Base-by-base conservation (phyloP, 2,113 vertebrate species). In the Hepsetus odoe region DNA sequence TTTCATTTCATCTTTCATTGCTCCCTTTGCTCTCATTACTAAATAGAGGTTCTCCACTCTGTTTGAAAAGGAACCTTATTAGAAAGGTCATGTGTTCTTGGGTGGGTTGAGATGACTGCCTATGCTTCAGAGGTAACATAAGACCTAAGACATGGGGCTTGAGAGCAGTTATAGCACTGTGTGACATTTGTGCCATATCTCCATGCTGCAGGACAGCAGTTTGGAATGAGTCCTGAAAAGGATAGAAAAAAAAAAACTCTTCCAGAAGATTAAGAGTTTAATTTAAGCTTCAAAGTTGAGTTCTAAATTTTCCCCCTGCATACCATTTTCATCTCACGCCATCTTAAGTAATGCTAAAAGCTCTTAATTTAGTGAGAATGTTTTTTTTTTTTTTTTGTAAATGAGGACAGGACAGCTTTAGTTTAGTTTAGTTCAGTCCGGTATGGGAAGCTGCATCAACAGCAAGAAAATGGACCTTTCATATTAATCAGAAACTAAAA, bases 251-350 rank as follows among this genome's bases (percentile, higher is more conserved):
- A 44, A 44, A 61, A 55, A 53, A 67, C 70, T 66, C 61, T 71
- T 79, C 32, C 61, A 67, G 49, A n/a, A 73, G 77, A 80, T 80
- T 73, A 73, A 51, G 26, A 40, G 70, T 80, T 80, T 80, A 67
- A 73, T 66, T 80, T 80, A 67, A 73, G 61, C 70, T n/a, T 33
- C 46, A 51, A 73, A 67, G 59, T 79, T 79, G 42, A 72, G 69
- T 73, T 67, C 70, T 74, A 67, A 66, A 73, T 80, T 80, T 67
- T 26, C 44, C 75, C 6, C 26, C 28, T 65, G 62, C 32, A 53
- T 62, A 24, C 58, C 30, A 38, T 72, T 53, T 42, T 51, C 40
- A 49, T 72, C 59, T 56, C 62, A 55, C 26, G 12, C 26, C 14
- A 24, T 78, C 55, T 73, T 81, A 67, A 65, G 20, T 71, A 56